Evolutionary conservation across 2,797 vertebrate genomes (phyloP).

Genomic region (Dipus sagitta): DNA sequence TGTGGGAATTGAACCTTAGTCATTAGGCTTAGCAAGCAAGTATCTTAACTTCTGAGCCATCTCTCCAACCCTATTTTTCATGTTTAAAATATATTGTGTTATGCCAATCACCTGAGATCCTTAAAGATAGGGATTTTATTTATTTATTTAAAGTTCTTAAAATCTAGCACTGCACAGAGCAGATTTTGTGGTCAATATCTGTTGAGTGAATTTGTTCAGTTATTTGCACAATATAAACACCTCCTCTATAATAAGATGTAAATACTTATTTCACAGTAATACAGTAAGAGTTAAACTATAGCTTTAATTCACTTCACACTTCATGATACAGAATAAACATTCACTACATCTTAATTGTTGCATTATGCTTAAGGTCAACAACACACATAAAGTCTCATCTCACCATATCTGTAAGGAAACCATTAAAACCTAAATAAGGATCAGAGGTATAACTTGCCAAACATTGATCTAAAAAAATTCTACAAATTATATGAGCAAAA

Average conservation of each 20-base stretch:
- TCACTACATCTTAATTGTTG: neutral
- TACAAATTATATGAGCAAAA: conserved; percentile 66
- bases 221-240: neutral
- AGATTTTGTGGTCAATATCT: neutral
- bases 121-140: neutral
- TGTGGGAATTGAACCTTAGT: no score
- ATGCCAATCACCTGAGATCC: neutral
- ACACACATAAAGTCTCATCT: conserved; percentile 28
- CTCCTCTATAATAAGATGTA: neutral
- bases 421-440: conserved; percentile 71
- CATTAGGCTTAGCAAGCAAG: no score
- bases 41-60: no score
- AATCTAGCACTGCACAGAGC: neutral
- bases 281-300: neutral
- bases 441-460: conserved; percentile 67
- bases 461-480: conserved; percentile 74
- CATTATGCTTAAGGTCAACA: conserved; percentile 40
- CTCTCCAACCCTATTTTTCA: neutral
- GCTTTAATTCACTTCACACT: conserved; percentile 11
- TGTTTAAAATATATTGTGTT: neutral
- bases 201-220: neutral
- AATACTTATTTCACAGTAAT: neutral
- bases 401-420: conserved; percentile 59
- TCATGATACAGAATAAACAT: conserved; percentile 22
- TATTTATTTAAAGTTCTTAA: conserved; percentile 43